These are phyloP conservation scores for Monarcha castaneiventris DNA, from an alignment of 2,113 vertebrate species.

Conservation along the genomic window DNA sequence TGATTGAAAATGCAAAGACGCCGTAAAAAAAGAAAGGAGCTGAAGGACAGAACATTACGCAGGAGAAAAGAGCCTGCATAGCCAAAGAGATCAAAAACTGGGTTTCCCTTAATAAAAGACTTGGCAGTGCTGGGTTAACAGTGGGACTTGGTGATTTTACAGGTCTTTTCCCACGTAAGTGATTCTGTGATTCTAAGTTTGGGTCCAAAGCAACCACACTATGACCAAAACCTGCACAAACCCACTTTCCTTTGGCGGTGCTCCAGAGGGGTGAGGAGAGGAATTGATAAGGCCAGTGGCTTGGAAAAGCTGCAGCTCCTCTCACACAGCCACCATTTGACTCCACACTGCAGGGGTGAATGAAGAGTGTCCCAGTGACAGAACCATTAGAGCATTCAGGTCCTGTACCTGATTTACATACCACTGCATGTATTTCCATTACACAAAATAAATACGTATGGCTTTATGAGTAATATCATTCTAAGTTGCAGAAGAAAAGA, in stretches of 20 bases:
- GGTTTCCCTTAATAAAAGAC: not conserved
- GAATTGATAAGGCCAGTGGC: not conserved
- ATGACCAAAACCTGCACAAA: not conserved
- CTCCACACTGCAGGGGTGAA: not conserved
- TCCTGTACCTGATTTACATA: not conserved
- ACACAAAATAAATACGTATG: not conserved
- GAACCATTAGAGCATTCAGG: not conserved
- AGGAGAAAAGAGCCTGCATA: not conserved
- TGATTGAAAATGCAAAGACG: conserved; percentile 28
- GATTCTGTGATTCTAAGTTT: not conserved
- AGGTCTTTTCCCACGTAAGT: not conserved
- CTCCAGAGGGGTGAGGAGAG: not conserved
- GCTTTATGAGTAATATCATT: not conserved
- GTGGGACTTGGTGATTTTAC: not conserved
- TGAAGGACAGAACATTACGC: not conserved
- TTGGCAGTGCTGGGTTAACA: not conserved
- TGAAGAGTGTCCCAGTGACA: not conserved
- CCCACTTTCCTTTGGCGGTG: not conserved
- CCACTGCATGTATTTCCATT: not conserved
- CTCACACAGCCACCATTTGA: not conserved
- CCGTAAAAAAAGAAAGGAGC: not conserved
- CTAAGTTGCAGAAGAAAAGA: not conserved
- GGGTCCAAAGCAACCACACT: not conserved
- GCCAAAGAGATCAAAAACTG: not conserved
- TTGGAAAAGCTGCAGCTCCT: not conserved